phyloP scores from a whole-genome alignment of 2,888 invertebrate species.

The Torymus aiolomorphi region DNA sequence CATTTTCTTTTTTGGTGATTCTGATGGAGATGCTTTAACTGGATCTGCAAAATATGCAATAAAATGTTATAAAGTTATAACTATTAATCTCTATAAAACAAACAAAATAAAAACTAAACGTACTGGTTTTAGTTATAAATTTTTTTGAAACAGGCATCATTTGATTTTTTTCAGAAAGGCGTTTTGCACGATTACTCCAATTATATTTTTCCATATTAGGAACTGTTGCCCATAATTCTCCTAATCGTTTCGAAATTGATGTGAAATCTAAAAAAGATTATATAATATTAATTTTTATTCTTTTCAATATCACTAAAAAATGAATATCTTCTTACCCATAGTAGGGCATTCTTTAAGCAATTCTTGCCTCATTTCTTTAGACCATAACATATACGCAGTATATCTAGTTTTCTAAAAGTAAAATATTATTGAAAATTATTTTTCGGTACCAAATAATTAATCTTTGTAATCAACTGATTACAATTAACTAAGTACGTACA shows the following conservation, averaged over 20 bases:
- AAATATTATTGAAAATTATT: slow-evolving; percentile 28
- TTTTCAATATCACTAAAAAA: background rate
- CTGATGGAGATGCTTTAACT: slow-evolving; percentile 29
- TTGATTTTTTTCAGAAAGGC: slow-evolving; percentile 78
- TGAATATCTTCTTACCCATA: slow-evolving; percentile 78
- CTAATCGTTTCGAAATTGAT: slow-evolving; percentile 89
- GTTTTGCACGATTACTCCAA: slow-evolving; percentile 90
- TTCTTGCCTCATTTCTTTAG: slow-evolving; percentile 87
- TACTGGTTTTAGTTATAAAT: slow-evolving; percentile 75
- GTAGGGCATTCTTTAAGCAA: slow-evolving; percentile 84
- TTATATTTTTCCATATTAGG: slow-evolving; percentile 81
- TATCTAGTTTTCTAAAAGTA: slow-evolving; percentile 81
- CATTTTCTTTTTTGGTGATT: slow-evolving; percentile 48
- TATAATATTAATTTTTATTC: background rate
- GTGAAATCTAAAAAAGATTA: slow-evolving; percentile 81
- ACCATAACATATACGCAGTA: slow-evolving; percentile 95
- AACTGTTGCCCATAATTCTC: slow-evolving; percentile 93
- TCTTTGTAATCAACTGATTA: background rate
- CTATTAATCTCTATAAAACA: slow-evolving; percentile 1
- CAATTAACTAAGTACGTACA: slow-evolving; percentile 24
- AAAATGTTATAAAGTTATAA: slow-evolving; percentile 9
- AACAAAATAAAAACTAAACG: background rate
- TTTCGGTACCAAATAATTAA: slow-evolving; percentile 1
- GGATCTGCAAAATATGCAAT: slow-evolving; percentile 35
- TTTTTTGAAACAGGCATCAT: slow-evolving; percentile 71